A percentile compares a stretch with the other conserved stretches of the same genome.
These are phyloP conservation scores for Tadarida brasiliensis DNA, from an alignment of 2,797 vertebrate species.

Conservation along the genomic window DNA sequence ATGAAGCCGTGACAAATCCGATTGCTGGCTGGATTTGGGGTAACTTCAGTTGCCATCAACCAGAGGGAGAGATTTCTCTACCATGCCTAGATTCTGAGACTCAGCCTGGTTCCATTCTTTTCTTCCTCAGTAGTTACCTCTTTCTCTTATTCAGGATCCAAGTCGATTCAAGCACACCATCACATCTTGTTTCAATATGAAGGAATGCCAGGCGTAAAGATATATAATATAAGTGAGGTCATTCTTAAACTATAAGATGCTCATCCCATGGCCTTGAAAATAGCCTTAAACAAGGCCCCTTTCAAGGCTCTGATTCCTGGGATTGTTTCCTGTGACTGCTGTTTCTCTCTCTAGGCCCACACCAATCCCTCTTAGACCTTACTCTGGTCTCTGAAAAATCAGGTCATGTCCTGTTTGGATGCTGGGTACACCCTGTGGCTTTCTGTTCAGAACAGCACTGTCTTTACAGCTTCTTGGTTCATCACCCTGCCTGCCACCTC, in stretches of 20 bases:
- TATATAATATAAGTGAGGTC: background rate
- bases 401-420: slow-evolving; percentile 79
- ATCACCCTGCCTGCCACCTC: slow-evolving; percentile 37
- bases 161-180: background rate
- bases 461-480: slow-evolving; percentile 58
- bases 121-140: background rate
- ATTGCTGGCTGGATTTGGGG: slow-evolving; percentile 15
- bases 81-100: background rate
- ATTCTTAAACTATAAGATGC: background rate
- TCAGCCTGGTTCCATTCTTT: background rate
- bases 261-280: background rate
- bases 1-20: slow-evolving; percentile 1
- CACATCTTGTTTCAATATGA: slow-evolving; percentile 37
- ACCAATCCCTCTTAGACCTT: slow-evolving; percentile 69
- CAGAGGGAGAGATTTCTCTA: background rate
- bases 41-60: background rate
- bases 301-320: slow-evolving; percentile 16
- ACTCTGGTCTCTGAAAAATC: slow-evolving; percentile 77
- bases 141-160: background rate
- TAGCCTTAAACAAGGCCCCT: background rate
- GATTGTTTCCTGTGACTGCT: slow-evolving; percentile 22
- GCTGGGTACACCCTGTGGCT: slow-evolving; percentile 75
- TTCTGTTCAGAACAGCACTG: slow-evolving; percentile 44
- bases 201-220: background rate
- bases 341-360: slow-evolving; percentile 29